Evolutionary conservation across 2,888 invertebrate genomes (phyloP), one percentile per base, ranked within the genome.

Genomic region (Thelaira solivaga): DNA sequence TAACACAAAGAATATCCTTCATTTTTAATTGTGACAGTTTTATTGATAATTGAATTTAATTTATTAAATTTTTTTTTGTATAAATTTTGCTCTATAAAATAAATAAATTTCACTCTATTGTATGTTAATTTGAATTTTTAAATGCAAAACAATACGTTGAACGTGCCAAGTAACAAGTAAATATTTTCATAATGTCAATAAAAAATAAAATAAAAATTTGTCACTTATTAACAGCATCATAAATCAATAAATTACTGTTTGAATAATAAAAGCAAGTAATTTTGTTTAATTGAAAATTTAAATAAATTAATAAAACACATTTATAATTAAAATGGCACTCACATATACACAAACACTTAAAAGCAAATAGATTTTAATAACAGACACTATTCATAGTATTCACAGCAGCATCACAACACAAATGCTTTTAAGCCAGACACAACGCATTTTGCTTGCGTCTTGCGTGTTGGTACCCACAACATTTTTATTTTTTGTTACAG

Each of bases 231-330:
- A 24, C 22, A 51, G 41, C 31, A 6, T 29, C 18, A 53, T 61
- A 51, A 51, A 31, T n/a, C 41, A 69, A 61, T 61, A 61, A 29
- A 24, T 43, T 16, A 22, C 29, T 41, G 8, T 31, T 68, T 55
- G 11, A 10, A 61, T 22, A 62, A 34, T 20, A 0, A 5, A n/a
- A 51, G 29, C 31, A 47, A 51, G 49, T 49, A 43, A 49, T 43
- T n/a, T 22, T 43, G 10, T 18, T 31, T 41, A 65, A 73, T 59
- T 49, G 57, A 73, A 65, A 65, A 43, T 65, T 59, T 43, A 18
- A 62, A 18, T 41, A 31, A 59, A 59, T 59, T 43, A 57, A 49
- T 53, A 16, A 31, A n/a, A n/a, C n/a, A n/a, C 8, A 64, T 29
- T 57, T 47, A 49, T 29, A 57, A 65, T 57, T 57, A 18, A 71